Base-by-base conservation (phyloP, 2,797 vertebrate genomes). In the Gymnodraco acuticeps region DNA sequence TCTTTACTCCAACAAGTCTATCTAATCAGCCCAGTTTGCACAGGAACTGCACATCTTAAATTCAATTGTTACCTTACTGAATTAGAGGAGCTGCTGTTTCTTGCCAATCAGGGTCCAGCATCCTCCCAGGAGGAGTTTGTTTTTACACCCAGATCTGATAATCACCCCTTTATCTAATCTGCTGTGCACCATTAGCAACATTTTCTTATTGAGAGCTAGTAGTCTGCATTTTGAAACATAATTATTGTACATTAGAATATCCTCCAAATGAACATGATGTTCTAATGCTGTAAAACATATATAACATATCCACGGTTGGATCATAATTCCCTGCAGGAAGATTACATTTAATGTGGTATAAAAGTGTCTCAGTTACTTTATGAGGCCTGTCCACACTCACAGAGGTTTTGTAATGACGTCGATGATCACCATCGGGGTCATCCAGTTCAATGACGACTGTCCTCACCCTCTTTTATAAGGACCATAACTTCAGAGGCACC, bases 281-380 rank as follows among this genome's bases (percentile, higher is more conserved):
- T 38, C 33, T n/a, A 0, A 23, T 38, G n/a, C 23, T 61, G 38
- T 53, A 23, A 10, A 51, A 46, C 2, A 16, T 2, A 14, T 23
- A 16, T 23, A 23, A 5, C 50, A 60, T 43, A 4, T 64, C 38
- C n/a, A 6, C 19, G 54, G 38, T 19, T 1, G 46, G 12, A 20
- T 56, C 46, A 48, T 65, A 27, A 51, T 50, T 62, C 47, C 3
- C 50, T 13, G 10, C 50, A 54, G 31, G 5, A 65, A 20, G 54
- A 69, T 72, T 46, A 46, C 48, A 50, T 64, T 56, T 52, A 70
- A 54, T 54, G 42, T 19, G 16, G 14, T 12, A 10, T 42, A 5
- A 50, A 68, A 50, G 20, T 19, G 19, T 78, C 75, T 69, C 51
- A 19, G 33, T 23, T 59, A 43, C 53, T 78, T 75, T 38, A 55